Conservation (phyloP, 2,797 vertebrate genomes). For the Threskiornis aethiopicus region DNA sequence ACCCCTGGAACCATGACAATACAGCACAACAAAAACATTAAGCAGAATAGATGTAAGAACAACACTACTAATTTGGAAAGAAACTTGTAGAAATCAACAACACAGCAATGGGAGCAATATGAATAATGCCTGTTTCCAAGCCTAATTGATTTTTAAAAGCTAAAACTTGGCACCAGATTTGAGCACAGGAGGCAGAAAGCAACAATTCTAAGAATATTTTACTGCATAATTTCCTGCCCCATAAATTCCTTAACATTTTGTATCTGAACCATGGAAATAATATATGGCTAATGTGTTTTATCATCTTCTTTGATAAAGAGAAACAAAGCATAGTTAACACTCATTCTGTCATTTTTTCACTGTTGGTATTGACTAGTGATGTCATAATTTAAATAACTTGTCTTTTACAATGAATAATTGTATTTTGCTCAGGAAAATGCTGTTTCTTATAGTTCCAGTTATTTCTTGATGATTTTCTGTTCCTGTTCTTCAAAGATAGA, state of each 20-base stretch:
- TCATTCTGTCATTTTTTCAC: neutral
- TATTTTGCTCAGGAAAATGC: neutral
- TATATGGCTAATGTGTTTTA: neutral
- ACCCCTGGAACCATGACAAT: neutral
- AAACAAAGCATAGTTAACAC: neutral
- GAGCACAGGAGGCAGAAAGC: neutral
- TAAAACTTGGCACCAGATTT: neutral
- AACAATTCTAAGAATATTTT: neutral
- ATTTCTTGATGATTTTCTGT: neutral
- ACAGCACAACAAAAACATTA: neutral
- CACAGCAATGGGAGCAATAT: neutral
- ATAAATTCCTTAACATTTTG: neutral
- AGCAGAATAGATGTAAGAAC: neutral
- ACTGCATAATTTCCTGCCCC: slow-evolving; percentile 13
- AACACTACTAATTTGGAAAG: neutral
- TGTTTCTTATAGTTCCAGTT: neutral
- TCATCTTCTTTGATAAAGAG: neutral
- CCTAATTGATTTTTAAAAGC: slow-evolving; percentile 9
- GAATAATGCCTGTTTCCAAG: neutral
- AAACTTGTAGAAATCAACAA: neutral
- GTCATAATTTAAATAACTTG: neutral
- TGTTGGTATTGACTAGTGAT: neutral
- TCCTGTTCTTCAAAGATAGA: neutral
- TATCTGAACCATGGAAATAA: neutral
- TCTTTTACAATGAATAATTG: neutral